These are phyloP conservation scores for Laterallus jamaicensis DNA, from an alignment of 2,113 vertebrate species.

Conservation along the genomic window DNA sequence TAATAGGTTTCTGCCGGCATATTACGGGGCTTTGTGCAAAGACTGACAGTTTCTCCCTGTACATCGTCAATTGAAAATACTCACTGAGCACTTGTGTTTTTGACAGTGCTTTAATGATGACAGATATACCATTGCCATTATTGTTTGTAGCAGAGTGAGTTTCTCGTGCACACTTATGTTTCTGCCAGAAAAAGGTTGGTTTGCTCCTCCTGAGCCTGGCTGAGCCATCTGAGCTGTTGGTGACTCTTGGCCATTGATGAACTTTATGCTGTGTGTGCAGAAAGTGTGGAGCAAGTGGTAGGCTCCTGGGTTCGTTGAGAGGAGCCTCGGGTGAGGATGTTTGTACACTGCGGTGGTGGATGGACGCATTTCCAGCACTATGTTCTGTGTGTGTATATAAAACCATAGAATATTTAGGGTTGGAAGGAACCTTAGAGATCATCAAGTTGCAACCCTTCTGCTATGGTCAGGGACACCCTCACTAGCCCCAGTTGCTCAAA, in stretches of 20 bases:
- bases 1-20: not conserved
- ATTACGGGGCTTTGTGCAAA: not conserved
- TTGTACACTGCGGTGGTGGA: not conserved
- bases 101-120: not conserved
- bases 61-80: not conserved
- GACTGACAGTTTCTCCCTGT: not conserved
- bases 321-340: not conserved
- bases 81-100: not conserved
- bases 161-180: not conserved
- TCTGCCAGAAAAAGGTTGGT: not conserved
- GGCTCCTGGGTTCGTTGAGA: not conserved
- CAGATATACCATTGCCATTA: not conserved
- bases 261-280: rapidly evolving
- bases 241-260: not conserved
- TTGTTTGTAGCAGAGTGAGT: not conserved
- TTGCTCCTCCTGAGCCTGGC: not conserved
- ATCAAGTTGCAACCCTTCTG: too few species aligned
- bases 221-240: rapidly evolving
- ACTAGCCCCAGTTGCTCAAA: too few species aligned
- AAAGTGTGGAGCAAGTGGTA: rapidly evolving
- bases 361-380: not conserved
- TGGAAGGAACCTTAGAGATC: too few species aligned
- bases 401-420: too few species aligned
- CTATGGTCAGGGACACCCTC: too few species aligned
- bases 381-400: too few species aligned